Conservation (phyloP, 2,797 vertebrate genomes). For the Trichosurus vulpecula region DNA sequence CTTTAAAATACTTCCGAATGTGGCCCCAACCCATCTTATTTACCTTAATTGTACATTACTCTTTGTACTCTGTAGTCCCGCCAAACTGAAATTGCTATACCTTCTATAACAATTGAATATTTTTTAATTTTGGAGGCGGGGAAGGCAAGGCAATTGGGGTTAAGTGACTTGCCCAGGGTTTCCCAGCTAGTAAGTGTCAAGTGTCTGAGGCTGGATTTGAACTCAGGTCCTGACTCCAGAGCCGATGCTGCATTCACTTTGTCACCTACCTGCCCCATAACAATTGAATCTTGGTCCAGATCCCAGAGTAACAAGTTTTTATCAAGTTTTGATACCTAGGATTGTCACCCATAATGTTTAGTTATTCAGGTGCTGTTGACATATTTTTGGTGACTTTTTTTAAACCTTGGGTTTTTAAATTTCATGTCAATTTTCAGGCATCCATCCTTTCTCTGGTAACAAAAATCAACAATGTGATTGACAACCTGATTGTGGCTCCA, state of each 20-base stretch:
- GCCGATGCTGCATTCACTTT: too few relatives aligned
- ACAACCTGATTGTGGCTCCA: conserved; percentile 97
- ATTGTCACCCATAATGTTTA: background rate
- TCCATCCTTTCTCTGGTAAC: conserved; percentile 98
- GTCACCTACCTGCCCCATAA: too few relatives aligned
- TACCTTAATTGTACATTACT: background rate
- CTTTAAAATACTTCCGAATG: background rate
- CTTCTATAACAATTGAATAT: background rate
- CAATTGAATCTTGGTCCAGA: conserved; percentile 6
- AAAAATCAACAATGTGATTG: conserved; percentile 98
- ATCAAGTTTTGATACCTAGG: background rate
- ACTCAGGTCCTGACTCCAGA: too few relatives aligned
- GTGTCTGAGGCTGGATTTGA: too few relatives aligned
- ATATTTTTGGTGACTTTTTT: conserved; percentile 14
- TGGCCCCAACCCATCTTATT: background rate
- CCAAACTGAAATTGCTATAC: background rate
- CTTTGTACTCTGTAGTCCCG: background rate
- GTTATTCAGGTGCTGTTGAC: background rate
- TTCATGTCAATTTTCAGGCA: conserved; percentile 85
- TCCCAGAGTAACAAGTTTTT: background rate
- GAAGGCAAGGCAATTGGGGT: too few relatives aligned
- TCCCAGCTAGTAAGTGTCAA: too few relatives aligned
- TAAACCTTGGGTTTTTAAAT: conserved; percentile 27
- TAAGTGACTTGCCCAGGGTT: too few relatives aligned
- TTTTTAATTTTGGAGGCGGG: too few relatives aligned